Evolutionary conservation across 2,797 vertebrate genomes (phyloP), one percentile per base, ranked within the genome.

Genomic region (Micrastur ruficollis): DNA sequence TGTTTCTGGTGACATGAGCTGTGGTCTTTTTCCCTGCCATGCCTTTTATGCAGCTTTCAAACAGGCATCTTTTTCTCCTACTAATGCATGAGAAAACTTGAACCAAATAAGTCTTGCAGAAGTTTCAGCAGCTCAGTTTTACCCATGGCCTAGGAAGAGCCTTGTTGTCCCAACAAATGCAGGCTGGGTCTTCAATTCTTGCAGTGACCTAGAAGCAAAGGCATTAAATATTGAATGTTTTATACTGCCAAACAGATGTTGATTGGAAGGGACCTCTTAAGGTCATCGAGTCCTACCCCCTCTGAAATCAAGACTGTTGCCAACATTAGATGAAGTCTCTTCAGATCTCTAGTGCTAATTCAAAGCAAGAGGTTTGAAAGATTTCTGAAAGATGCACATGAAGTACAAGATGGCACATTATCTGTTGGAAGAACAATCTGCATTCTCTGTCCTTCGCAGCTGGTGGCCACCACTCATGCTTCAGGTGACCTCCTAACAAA

Each of bases 261-360:
- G 18, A 10, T 71, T 75, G 14, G 50, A 95, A 92, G 17, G 10
- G 16, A 56, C 14, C 10, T 84, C 34, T 91, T 70, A 47, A 38
- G 9, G 34, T 38, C 67, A 53, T 44, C 0, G 0, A 40, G 40
- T 67, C 15, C 16, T 81, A 4, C 3, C 8, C 21, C 14, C 8
- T 68, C 46, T 62, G 70, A 89, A 93, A 87, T 46, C 14, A 8
- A 46, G 36, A 75, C 23, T 15, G 19, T 40, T 92, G 32, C n/a
- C 36, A 71, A 19, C 4, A 4, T 63, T 27, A 83, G 31, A 49
- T 32, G 46, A 89, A 66, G 15, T 20, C 25, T 23, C 32, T 91
- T 82, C 73, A 86, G 26, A 72, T 58, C 46, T 46, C 36, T 79
- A 12, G 42, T 59, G 22, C 22, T 85, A 63, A 75, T 70, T 85